Evolutionary conservation across 2,113 vertebrate genomes (phyloP), one percentile per base, ranked within the genome.

Genomic region (Speoplatyrhinus poulsoni): DNA sequence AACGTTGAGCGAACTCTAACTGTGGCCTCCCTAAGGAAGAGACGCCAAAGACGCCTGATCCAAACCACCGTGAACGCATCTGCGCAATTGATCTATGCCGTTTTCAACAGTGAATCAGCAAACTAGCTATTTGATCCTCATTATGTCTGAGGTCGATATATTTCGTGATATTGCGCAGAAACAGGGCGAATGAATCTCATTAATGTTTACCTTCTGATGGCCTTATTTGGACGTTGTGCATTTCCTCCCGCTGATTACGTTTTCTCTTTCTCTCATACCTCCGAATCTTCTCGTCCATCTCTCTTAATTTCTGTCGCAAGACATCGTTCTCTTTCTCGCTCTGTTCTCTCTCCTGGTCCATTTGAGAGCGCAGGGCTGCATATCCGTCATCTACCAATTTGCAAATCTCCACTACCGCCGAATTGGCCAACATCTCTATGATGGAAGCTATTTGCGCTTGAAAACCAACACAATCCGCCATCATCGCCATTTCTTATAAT

Each of bases 391-490:
- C 86, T 64, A 91, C 88, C 70, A 91, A 77, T 3, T 84, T 87
- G 59, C 89, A 91, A 63, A 91, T 91, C 69, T 91, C 85, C 17
- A 79, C 80, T 76, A 91, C 89, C 12, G 89, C 89, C 3, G 89
- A 91, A 32, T 91, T 89, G 11, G 88, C 89, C 66, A 91, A 19
- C 0, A 88, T 76, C 80, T 91, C 88, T 4, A 89, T 82, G 1
- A 91, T 83, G 9, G 88, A 88, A 52, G 86, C 86, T 65, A 91
- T 86, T n/a, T 89, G 88, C 56, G 82, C 77, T 1, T 91, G 89
- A 12, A 89, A 87, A 60, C 87, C 84, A 3, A 82, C 70, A 41
- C 82, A 77, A 67, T 90, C 87, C 84, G 76, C 89, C 87, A 89
- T 89, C 83, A 71, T 69, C 63, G 66, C 47, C 73, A 52, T 4